Evolutionary conservation across 2,113 vertebrate species (phyloP), one percentile per base, ranked within the genome.

Genomic region (Nyctibius bracteatus): DNA sequence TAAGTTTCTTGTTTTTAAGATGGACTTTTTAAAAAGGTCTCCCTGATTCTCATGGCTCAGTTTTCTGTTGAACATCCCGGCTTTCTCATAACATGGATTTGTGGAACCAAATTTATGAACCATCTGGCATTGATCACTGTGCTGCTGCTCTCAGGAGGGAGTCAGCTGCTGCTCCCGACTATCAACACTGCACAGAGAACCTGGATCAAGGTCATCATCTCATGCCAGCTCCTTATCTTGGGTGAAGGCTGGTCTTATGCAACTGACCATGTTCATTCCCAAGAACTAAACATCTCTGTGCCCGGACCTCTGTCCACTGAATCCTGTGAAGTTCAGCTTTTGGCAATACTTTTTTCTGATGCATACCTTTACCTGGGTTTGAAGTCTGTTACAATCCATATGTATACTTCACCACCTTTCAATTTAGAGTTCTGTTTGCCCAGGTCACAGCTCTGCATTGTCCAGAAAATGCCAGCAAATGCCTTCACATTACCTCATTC

Each of bases 241-340:
- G 28, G 23, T 70, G 51, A 84, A 78, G 14, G 41, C 2, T 71
- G 30, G 24, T 71, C 14, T 73, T 68, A 33, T 2, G 43, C 23
- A 73, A 51, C 20, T 1, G 1, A 24, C 12, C 8, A 19, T 4
- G 5, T 49, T 86, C 4, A 47, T 27, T 61, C 43, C 25, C n/a
- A 62, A 70, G 8, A 41, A 39, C 24, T 24, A 33, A n/a, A 44
- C 3, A 9, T 25, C 35, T 37, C 68, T 55, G 35, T 46, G 44
- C 8, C 14, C 13, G 0, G 3, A 24, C 47, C 22, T 52, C 43
- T 22, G 28, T 35, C 46, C 41, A 21, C 8, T 0, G 1, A 55
- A 72, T 33, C 21, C 47, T 25, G 13, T 37, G 16, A 57, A 67
- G 15, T 62, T 46, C 43, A 43, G 37, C 37, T 68, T 78, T 51